A percentile compares a stretch with the other conserved stretches of the same genome.
phyloP scores from a whole-genome alignment of 2,888 invertebrate species.

The Gnatocerus cornutus region DNA sequence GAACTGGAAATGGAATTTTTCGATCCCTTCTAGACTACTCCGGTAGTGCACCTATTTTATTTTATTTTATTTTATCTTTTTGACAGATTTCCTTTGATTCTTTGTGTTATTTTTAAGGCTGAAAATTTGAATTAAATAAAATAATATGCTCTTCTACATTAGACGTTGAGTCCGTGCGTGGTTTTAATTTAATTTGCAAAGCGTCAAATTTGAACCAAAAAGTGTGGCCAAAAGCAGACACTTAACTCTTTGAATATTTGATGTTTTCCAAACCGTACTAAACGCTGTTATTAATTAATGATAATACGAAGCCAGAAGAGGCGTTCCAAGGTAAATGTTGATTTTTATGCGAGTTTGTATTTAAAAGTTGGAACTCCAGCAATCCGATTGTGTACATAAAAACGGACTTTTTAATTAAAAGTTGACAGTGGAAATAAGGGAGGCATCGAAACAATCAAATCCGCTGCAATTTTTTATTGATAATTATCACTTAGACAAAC shows the following conservation, averaged over 20 bases:
- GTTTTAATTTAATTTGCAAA: no score
- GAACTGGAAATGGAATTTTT: no score
- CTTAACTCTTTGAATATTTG: conserved; percentile 24
- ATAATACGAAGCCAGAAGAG: conserved; percentile 8
- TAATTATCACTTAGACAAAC: conserved; percentile 39
- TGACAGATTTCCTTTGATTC: no score
- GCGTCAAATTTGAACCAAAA: no score
- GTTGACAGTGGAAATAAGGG: conserved; percentile 1
- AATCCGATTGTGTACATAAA: conserved; percentile 23
- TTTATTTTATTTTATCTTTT: no score
- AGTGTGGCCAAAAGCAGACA: conserved; percentile 18
- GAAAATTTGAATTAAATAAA: no score
- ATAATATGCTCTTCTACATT: no score
- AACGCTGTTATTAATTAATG: conserved; percentile 30
- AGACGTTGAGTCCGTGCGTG: no score
- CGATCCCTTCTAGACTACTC: no score
- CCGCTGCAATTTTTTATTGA: conserved; percentile 31
- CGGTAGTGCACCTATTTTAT: no score
- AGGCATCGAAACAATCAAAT: conserved; percentile 28
- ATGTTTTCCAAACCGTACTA: conserved; percentile 26
- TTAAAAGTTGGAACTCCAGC: conserved; percentile 15
- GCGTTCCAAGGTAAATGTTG: conserved; percentile 22
- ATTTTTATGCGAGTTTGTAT: conserved; percentile 22
- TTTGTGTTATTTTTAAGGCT: no score
- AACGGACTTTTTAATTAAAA: conserved; percentile 27